Percentiles rank a stretch among this genome's conserved stretches.
Evolutionary conservation across 2,888 invertebrate genomes (phyloP).

Genomic region (Drosophila yooni): DNA sequence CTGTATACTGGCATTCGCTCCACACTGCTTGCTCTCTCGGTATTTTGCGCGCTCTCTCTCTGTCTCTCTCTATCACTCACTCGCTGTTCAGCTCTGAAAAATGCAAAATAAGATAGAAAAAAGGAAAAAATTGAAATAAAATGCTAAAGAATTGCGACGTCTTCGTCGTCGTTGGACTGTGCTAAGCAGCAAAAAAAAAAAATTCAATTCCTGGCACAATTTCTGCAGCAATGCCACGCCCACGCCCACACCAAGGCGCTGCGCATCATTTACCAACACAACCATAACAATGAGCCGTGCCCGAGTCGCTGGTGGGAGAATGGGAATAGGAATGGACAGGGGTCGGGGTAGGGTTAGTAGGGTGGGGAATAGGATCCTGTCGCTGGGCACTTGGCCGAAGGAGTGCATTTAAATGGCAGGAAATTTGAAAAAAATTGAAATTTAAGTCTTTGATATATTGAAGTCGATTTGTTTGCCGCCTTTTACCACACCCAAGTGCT

Average conservation of each 20-base stretch:
- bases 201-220: conserved; percentile 77
- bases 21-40: background rate
- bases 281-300: conserved; percentile 66
- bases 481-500: conserved; percentile 43
- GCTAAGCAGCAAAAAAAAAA: conserved; percentile 43
- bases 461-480: conserved; percentile 74
- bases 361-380: conserved; percentile 22
- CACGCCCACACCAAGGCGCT: conserved; percentile 41
- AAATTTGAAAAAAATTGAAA: conserved; percentile 83
- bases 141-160: conserved; percentile 81
- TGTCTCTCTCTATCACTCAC: conserved; percentile 4
- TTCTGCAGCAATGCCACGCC: conserved; percentile 71
- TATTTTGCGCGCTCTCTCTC: background rate
- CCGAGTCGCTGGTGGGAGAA: conserved; percentile 8
- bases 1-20: conserved; percentile 64
- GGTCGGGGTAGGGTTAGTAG: conserved; percentile 8
- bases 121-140: conserved; percentile 82
- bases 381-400: conserved; percentile 62
- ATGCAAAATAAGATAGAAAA: conserved; percentile 63
- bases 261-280: conserved; percentile 74
- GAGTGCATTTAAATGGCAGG: conserved; percentile 80
- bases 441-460: conserved; percentile 82
- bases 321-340: background rate
- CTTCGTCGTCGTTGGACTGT: conserved; percentile 63
- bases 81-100: conserved; percentile 34